Evolutionary conservation across 2,888 invertebrate species (phyloP).

Genomic region (Zygogramma bicolorata): DNA sequence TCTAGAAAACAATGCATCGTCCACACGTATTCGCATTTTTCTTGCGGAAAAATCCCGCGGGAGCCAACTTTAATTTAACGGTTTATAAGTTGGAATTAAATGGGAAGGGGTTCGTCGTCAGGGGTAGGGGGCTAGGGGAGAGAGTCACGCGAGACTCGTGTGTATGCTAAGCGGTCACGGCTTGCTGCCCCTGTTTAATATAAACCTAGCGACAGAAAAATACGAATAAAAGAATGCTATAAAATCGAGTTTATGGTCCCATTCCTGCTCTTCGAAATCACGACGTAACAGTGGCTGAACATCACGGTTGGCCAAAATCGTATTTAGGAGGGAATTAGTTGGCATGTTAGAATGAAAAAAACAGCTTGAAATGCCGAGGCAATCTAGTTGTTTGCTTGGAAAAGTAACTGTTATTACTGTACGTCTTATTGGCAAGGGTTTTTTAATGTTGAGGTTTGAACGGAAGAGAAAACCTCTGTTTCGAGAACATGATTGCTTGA

Average conservation of each 20-base stretch:
- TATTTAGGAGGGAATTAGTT: background rate
- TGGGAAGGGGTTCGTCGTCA: constrained; percentile 57
- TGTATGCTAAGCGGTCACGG: constrained; percentile 59
- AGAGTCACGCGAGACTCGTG: constrained; percentile 61
- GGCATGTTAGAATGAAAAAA: too few species aligned
- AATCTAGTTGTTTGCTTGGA: too few species aligned
- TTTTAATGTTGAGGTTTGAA: too few species aligned
- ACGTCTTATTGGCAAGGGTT: too few species aligned
- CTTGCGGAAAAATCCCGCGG: constrained; percentile 27
- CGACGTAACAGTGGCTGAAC: background rate
- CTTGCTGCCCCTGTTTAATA: constrained; percentile 37
- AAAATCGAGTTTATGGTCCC: constrained; percentile 16
- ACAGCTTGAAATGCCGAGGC: too few species aligned
- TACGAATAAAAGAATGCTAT: constrained; percentile 24
- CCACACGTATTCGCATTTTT: constrained; percentile 36
- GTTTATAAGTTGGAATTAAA: constrained; percentile 67
- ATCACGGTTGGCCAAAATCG: background rate
- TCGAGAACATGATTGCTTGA: too few species aligned
- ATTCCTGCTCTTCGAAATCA: background rate
- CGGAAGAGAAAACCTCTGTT: too few species aligned
- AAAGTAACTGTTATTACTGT: too few species aligned
- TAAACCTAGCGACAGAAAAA: constrained; percentile 27
- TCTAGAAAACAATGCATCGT: constrained; percentile 20
- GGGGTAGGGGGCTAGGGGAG: constrained; percentile 37
- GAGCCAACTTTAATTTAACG: constrained; percentile 63